Base-by-base conservation (phyloP, 1,140 invertebrate species). In the Ptiloglossa arizonensis region DNA sequence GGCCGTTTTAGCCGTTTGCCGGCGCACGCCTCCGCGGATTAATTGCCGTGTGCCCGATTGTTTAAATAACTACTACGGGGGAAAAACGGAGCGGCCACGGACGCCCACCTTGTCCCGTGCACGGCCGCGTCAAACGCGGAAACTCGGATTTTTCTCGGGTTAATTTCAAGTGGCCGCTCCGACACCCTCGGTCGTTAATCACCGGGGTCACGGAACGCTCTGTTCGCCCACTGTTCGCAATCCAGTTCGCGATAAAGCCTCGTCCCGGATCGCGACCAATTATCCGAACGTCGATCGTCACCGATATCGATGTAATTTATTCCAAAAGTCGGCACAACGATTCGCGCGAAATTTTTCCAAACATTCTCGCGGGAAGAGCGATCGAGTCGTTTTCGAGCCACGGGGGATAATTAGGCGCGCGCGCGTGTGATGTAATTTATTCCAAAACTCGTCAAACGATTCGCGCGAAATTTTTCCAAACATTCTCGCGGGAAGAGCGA, bases 191-290 rank as follows among this genome's bases (percentile, higher is more conserved):
- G 0, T 60, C 73, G 70, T 77, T 80, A 80, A 80, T 80, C 79
- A 76, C 62, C n/a, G n/a, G n/a, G n/a, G 69, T 48, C 62, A 63
- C 72, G 72, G 78, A 57, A 41, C 38, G 78, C 46, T 54, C 57
- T 71, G 71, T 48, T 48, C 52, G 64, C 48, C n/a, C 76, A 75
- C 73, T 71, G 79, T 80, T 80, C 77, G 79, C 66, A 69, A 80
- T 77, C 66, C 73, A 63, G 73, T 80, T 46, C 66, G 66, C 73
- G 44, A 77, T 77, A 70, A 80, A 77, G 64, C 59, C 73, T n/a
- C n/a, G 77, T 80, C 64, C 64, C 56, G 66, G 32, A 62, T 59
- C 57, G 35, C 73, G 46, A 70, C 66, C 73, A 64, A 77, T 80
- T 75, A 70, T 80, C 66, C 59, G 60, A 48, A 70, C 60, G 64